phyloP scores from a whole-genome alignment of 1,140 invertebrate species.

The Plodia interpunctella region DNA sequence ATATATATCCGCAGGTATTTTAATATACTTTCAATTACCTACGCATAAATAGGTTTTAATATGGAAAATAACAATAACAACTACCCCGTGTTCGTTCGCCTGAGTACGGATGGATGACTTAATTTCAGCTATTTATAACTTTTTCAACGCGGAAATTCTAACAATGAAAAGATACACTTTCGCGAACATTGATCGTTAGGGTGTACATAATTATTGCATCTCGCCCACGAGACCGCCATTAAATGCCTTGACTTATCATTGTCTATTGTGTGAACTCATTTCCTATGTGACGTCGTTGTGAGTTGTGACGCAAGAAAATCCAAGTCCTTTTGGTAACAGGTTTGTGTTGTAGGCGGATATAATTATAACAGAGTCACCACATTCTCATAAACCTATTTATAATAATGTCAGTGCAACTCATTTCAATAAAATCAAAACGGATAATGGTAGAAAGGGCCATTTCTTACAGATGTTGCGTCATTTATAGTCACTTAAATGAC shows the following conservation, averaged over 20 bases:
- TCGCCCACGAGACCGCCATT: background rate
- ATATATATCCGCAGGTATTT: too few relatives aligned
- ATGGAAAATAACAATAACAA: too few relatives aligned
- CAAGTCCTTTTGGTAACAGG: constrained; percentile 13
- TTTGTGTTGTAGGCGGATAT: constrained; percentile 20
- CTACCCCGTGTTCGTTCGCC: too few relatives aligned
- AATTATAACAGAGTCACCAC: constrained; percentile 1
- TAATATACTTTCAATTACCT: too few relatives aligned
- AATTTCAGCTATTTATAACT: too few relatives aligned
- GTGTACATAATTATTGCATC: background rate
- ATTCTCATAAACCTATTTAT: background rate
- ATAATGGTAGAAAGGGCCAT: background rate
- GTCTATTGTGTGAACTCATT: background rate
- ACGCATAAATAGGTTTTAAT: too few relatives aligned
- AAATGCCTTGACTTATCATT: background rate
- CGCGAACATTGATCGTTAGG: background rate
- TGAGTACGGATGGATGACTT: too few relatives aligned
- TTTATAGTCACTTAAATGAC: background rate
- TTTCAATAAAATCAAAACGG: constrained; percentile 12
- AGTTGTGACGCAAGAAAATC: background rate
- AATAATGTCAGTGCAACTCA: constrained; percentile 11
- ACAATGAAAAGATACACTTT: background rate
- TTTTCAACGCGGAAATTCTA: too few relatives aligned
- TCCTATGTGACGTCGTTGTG: background rate
- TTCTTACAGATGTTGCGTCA: background rate